Evolutionary conservation across 2,888 invertebrate species (phyloP).

Genomic region (Pseudococcus viburni): DNA sequence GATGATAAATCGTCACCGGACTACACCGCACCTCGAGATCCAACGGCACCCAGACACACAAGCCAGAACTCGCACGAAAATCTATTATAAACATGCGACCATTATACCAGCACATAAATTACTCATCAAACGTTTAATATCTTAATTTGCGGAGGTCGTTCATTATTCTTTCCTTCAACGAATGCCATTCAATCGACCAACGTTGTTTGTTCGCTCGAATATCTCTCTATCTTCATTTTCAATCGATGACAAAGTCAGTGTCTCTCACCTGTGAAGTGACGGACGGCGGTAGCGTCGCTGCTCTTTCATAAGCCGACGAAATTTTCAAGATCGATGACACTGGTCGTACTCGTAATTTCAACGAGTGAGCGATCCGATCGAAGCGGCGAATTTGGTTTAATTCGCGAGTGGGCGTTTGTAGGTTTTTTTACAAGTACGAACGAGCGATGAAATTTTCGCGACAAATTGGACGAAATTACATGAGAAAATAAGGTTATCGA

Average conservation of each 20-base stretch:
- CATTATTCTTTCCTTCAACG: neutral
- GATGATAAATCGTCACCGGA: neutral
- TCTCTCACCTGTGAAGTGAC: neutral
- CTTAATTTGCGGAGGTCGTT: slow-evolving; percentile 60
- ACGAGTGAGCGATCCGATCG: neutral
- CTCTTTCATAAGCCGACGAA: neutral
- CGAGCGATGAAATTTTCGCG: neutral
- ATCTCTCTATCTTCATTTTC: neutral
- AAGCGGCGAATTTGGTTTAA: neutral
- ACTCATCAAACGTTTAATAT: slow-evolving; percentile 59
- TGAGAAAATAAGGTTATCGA: neutral
- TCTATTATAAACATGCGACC: slow-evolving; percentile 48
- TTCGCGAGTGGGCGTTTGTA: neutral
- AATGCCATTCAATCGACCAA: neutral
- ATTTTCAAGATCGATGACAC: slow-evolving; percentile 28
- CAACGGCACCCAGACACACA: neutral
- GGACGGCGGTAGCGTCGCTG: neutral
- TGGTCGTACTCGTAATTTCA: slow-evolving; percentile 18
- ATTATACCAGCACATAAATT: slow-evolving; percentile 34
- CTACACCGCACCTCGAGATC: neutral
- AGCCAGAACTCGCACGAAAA: neutral
- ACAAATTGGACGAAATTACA: slow-evolving; percentile 3
- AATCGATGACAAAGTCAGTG: slow-evolving; percentile 22
- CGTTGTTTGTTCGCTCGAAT: neutral
- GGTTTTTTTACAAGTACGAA: neutral